Evolutionary conservation across 2,888 invertebrate species (phyloP), one percentile per base, ranked within the genome.

Genomic region (Hemistola chrysoprasaria): DNA sequence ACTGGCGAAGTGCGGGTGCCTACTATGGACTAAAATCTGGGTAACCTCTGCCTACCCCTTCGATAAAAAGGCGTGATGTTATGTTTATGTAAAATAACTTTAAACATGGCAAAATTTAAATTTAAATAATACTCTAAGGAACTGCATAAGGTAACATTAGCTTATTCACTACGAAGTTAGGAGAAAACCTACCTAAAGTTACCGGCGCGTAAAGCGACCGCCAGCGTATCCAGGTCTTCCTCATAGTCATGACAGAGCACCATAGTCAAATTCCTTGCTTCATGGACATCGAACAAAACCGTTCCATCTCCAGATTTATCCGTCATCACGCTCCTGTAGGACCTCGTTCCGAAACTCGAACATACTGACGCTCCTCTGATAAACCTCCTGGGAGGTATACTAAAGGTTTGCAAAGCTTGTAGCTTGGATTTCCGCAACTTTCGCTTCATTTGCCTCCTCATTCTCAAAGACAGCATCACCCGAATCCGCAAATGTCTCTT

Each of bases 401-500:
- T 71, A 3, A 71, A 59, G 22, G 62, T 78, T 45, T 78, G 72
- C 8, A 69, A 55, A 0, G 60, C 40, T 27, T 55, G 62, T 9
- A 71, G 7, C 2, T 65, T 62, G 2, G 74, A 65, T 36, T 77
- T 83, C 43, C 70, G 62, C 38, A 81, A 37, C 33, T 78, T 62
- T 41, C 80, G 63, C 49, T 87, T 91, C 65, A 89, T 85, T 40
- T 90, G 88, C 38, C 88, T 73, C 11, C 92, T 88, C 80, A 93
- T 88, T 43, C 93, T 84, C 46, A 94, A 74, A 6, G 93, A 92
- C 56, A 93, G 77, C 90, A 93, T 92, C 30, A 93, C 91, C 8
- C 93, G 83, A 9, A 93, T 91, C 40, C 92, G 85, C 11, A 93
- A 91, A 62, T 93, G 92, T 11, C 92, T 79, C 35, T 92, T 92